phyloP scores from a whole-genome alignment of 2,797 vertebrate genomes.

The Hemitrygon akajei region DNA sequence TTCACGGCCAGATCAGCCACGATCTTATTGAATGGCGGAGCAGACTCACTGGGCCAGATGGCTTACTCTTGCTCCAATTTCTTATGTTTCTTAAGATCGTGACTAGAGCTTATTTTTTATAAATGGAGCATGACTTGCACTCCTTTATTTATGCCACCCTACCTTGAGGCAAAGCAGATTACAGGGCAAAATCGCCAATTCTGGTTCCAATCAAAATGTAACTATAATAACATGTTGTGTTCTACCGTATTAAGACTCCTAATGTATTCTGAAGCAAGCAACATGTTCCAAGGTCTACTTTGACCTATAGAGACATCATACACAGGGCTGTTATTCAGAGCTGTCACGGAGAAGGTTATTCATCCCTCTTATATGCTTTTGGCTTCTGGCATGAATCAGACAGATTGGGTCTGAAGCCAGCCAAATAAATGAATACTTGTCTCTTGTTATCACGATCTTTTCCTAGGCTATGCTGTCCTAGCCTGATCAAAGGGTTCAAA shows the following conservation, averaged over 20 bases:
- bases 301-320: neutral
- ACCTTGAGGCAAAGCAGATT: neutral
- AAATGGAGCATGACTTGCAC: neutral
- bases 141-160: neutral
- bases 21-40: too few species aligned
- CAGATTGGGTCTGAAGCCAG: neutral
- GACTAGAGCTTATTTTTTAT: too few species aligned
- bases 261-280: neutral
- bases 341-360: neutral
- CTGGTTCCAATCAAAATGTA: neutral
- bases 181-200: neutral
- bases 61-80: too few species aligned
- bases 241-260: neutral
- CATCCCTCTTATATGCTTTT: neutral
- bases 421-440: constrained; percentile 6
- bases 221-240: too few species aligned
- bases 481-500: neutral
- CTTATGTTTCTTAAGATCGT: too few species aligned
- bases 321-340: neutral
- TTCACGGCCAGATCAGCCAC: too few species aligned
- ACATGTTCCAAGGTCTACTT: neutral
- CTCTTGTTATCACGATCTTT: neutral
- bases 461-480: neutral
- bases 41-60: too few species aligned
- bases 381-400: neutral